Evolutionary conservation across 2,888 invertebrate species (phyloP).

Genomic region (Drosophila bunnanda): DNA sequence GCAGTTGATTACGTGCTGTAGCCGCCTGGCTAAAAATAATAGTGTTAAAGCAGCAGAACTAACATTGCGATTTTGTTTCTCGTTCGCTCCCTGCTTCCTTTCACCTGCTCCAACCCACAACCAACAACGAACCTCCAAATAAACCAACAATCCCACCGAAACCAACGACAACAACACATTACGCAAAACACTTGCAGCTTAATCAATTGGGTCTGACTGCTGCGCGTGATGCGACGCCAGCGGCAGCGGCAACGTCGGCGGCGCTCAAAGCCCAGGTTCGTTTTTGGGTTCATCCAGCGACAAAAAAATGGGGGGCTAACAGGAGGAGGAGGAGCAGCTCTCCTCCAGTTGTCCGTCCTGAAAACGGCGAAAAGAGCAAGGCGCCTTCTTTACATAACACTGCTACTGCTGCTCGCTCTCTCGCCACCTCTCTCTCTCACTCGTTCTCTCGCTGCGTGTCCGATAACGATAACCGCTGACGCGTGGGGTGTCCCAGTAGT

Average conservation of each 20-base stretch:
- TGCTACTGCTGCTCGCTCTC: constrained; percentile 10
- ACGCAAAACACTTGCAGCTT: constrained; percentile 72
- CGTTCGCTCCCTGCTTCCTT: constrained; percentile 11
- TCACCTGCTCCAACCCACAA: constrained; percentile 26
- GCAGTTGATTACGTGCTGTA: constrained; percentile 44
- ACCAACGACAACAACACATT: constrained; percentile 60
- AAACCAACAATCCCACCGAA: constrained; percentile 11
- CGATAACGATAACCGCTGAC: constrained; percentile 26
- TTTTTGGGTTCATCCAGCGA: constrained; percentile 31
- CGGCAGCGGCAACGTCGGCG: constrained; percentile 52
- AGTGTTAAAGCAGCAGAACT: constrained; percentile 25
- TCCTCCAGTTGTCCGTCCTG: constrained; percentile 30
- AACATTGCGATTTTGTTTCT: constrained; percentile 48
- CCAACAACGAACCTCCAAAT: constrained; percentile 22
- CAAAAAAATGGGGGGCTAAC: neutral
- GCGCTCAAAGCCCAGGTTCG: constrained; percentile 67
- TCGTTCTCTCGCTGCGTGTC: constrained; percentile 34
- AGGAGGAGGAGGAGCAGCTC: neutral
- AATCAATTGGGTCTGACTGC: constrained; percentile 69
- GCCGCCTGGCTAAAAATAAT: constrained; percentile 18
- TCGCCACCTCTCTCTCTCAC: constrained; percentile 10
- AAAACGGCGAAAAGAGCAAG: constrained; percentile 17
- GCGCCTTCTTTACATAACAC: constrained; percentile 71
- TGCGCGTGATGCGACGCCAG: constrained; percentile 62
- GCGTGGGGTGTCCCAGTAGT: neutral